These are phyloP conservation scores for Amiota minor DNA, from an alignment of 2,888 invertebrate species.

Conservation along the genomic window DNA sequence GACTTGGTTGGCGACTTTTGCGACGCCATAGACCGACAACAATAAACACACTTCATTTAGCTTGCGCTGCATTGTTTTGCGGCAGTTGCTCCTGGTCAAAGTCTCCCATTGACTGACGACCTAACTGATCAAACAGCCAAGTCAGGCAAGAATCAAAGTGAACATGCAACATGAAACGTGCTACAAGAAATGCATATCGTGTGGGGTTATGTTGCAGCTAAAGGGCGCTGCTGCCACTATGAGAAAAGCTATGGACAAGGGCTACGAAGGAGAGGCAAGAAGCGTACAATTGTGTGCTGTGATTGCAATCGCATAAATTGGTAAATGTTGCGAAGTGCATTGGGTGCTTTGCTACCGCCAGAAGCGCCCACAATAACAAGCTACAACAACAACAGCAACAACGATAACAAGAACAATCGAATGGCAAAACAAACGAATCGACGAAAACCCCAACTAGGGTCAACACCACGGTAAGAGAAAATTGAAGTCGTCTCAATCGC, in stretches of 20 bases:
- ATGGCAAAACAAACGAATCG: constrained; percentile 15
- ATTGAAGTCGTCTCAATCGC: constrained; percentile 9
- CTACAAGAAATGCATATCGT: constrained; percentile 14
- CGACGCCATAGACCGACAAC: constrained; percentile 5
- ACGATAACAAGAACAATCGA: constrained; percentile 15
- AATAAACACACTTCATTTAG: constrained; percentile 24
- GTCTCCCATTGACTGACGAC: background rate
- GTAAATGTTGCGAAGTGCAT: constrained; percentile 36
- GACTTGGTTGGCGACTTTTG: background rate
- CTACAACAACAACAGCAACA: constrained; percentile 16
- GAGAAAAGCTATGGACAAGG: background rate
- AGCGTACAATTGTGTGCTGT: constrained; percentile 21
- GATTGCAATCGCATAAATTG: constrained; percentile 49
- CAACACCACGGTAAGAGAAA: constrained; percentile 16
- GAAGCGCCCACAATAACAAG: constrained; percentile 25
- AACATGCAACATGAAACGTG: constrained; percentile 18
- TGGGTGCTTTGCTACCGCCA: constrained; percentile 33
- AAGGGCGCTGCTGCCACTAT: constrained; percentile 6
- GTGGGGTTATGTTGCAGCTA: constrained; percentile 14
- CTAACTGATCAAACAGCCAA: background rate
- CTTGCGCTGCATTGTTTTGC: background rate
- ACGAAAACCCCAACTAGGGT: constrained; percentile 16
- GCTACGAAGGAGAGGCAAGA: background rate
- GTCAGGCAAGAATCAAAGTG: constrained; percentile 1
- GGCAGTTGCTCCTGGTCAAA: constrained; percentile 2